Percentiles rank a stretch among this genome's conserved stretches.
Evolutionary conservation across 2,888 invertebrate species (phyloP).

Genomic region (Cryptophagus acutangulus): DNA sequence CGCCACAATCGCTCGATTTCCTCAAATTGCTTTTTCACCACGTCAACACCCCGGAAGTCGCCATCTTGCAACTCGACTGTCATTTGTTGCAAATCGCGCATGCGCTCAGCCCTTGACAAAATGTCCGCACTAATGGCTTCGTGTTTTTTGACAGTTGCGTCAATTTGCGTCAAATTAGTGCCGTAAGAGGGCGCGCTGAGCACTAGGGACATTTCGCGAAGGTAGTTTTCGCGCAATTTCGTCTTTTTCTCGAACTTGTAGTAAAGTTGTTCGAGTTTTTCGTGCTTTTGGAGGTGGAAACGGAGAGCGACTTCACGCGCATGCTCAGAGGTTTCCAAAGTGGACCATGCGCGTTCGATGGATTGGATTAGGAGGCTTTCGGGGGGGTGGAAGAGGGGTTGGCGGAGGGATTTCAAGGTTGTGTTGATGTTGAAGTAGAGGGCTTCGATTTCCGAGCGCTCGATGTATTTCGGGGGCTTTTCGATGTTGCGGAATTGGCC

Average conservation of each 20-base stretch:
- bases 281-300: slow-evolving; percentile 85
- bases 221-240: slow-evolving; percentile 87
- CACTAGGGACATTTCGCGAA: slow-evolving; percentile 97
- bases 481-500: slow-evolving; percentile 95
- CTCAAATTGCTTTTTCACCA: slow-evolving; percentile 57
- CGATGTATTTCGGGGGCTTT: slow-evolving; percentile 97
- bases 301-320: slow-evolving; percentile 87
- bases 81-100: slow-evolving; percentile 90
- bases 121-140: slow-evolving; percentile 98
- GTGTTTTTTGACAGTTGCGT: slow-evolving; percentile 96
- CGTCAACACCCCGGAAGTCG: slow-evolving; percentile 84
- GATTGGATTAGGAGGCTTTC: slow-evolving; percentile 92
- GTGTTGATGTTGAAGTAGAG: slow-evolving; percentile 96
- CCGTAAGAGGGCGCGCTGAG: slow-evolving; percentile 88
- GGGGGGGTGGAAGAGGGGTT: slow-evolving; percentile 77
- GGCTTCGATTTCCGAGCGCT: slow-evolving; percentile 95
- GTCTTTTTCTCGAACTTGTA: slow-evolving; percentile 96
- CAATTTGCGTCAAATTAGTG: slow-evolving; percentile 85
- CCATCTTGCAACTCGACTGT: slow-evolving; percentile 86
- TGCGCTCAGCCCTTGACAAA: slow-evolving; percentile 86
- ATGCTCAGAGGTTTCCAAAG: slow-evolving; percentile 90
- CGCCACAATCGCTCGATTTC: slow-evolving; percentile 85
- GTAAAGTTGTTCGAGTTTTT: slow-evolving; percentile 89
- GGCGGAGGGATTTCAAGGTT: slow-evolving; percentile 88
- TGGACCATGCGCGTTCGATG: slow-evolving; percentile 91